Evolutionary conservation across 2,888 invertebrate genomes (phyloP), one percentile per base, ranked within the genome.

Genomic region (Troides aeacus): DNA sequence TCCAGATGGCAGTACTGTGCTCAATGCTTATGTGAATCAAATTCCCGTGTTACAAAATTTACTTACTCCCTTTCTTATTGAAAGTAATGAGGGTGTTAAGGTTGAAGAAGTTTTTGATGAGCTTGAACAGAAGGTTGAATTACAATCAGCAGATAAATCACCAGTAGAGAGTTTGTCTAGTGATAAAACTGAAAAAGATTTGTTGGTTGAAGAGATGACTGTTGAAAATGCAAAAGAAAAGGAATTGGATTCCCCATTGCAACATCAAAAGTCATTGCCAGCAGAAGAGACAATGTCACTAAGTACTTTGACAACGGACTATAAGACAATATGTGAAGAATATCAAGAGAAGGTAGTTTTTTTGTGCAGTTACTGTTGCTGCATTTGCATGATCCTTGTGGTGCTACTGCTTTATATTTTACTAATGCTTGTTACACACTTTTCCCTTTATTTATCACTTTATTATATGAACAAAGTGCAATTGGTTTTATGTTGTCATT

Each of bases 251-350:
- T 77, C 82, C 2, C 68, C 76, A 23, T 73, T 74, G 0, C 76
- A 73, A 15, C 87, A 86, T 63, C 85, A 86, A 2, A 92, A 90
- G 72, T 91, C 90, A 1, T 81, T 89, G 69, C 82, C 83, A 18
- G 82, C 80, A 0, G 89, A 89, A 39, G 92, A 92, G 62, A 87
- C 85, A 17, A 81, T 84, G 72, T 91, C 93, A 72, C 93, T 94
- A 70, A 94, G 93, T 76, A 93, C 94, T 8, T 89, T 94, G 76
- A 94, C 95, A 15, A 95, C 95, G 39, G 96, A 96, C 74, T 96
- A 96, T 82, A 95, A 95, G 80, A 95, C 95, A 23, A 92, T 95
- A 68, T 94, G 95, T 79, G 95, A 95, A 76, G 95, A 96, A 72
- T 95, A 94, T 82, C 94, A 94, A 64, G 93, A 86, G 68, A 95